These are phyloP conservation scores for Falcunculus frontatus DNA, from an alignment of 2,113 vertebrate species.

Conservation along the genomic window DNA sequence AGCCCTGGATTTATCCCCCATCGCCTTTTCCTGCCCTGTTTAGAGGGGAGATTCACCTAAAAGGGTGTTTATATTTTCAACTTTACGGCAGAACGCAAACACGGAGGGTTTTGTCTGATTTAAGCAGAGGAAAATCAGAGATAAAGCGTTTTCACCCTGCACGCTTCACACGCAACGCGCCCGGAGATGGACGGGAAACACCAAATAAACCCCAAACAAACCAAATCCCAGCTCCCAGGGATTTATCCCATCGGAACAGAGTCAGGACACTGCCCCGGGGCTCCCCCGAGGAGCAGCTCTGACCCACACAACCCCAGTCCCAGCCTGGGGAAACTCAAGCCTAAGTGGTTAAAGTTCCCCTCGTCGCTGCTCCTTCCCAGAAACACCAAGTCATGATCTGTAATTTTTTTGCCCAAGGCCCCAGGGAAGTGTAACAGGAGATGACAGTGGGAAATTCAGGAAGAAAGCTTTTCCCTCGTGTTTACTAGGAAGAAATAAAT, in stretches of 20 bases:
- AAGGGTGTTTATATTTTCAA: neutral
- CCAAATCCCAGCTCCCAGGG: fast-evolving
- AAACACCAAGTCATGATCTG: neutral
- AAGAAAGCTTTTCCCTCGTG: neutral
- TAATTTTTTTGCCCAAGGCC: neutral
- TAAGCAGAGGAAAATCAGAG: neutral
- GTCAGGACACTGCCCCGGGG: neutral
- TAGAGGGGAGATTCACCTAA: neutral
- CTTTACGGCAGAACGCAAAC: fast-evolving
- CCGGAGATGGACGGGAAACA: fast-evolving
- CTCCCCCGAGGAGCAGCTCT: neutral
- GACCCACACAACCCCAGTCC: neutral
- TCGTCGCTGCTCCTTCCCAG: neutral
- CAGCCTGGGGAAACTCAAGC: neutral
- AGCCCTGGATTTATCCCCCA: neutral
- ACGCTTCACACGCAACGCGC: fast-evolving
- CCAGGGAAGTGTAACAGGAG: neutral
- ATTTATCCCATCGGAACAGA: fast-evolving
- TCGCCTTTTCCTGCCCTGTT: neutral
- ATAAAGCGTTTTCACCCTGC: neutral
- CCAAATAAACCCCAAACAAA: neutral
- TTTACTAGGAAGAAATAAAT: neutral
- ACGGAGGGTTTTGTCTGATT: neutral
- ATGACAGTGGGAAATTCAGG: neutral
- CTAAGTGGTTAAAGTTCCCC: neutral